Evolutionary conservation across 30 jellyfish, hydroid and myxozoan species (phyloP), one percentile per base, ranked within the genome.

Genomic region (Morbakka virulenta): DNA sequence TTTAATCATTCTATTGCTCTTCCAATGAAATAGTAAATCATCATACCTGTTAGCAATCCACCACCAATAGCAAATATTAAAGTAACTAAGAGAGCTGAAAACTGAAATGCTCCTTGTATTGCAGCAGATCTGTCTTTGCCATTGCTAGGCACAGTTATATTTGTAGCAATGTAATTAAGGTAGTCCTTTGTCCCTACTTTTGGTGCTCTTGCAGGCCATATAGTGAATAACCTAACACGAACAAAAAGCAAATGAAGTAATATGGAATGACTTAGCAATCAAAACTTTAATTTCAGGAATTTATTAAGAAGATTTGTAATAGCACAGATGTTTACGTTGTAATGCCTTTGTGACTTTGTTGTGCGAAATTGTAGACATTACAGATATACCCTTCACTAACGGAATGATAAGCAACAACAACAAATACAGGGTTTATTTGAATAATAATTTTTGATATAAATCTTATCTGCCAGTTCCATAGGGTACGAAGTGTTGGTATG

Each of bases 11-110:
- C n/a, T n/a, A n/a, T n/a, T n/a, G n/a, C n/a, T n/a, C n/a, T n/a
- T n/a, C n/a, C n/a, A n/a, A n/a, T n/a, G n/a, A n/a, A n/a, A n/a
- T 67, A 32, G 24, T 6, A 0, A 0, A n/a, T 0, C 84, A 0
- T 17, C 35, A 4, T 62, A 89, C 97, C 97, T 67, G 97, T 82
- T 20, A 89, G 62, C 2, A 62, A 50, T 62, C 97, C 97, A 17
- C 97, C 97, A 30, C 49, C 93, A 35, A 89, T 75, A 12, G 97
- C 81, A 35, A 89, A 20, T 23, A 62, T 82, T 32, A 89, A 35
- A 1, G 95, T 62, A 17, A 69, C 95, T 36, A 80, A 34, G 21
- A 83, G 81, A 20, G 95, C 97, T 22, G 83, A 76, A 49, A 89
- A 67, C 52, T 89, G 97, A 47, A 22, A 82, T 14, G 95, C 91